Evolutionary conservation across 1,140 invertebrate genomes (phyloP), one percentile per base, ranked within the genome.

Genomic region (Sinonovacula constricta): DNA sequence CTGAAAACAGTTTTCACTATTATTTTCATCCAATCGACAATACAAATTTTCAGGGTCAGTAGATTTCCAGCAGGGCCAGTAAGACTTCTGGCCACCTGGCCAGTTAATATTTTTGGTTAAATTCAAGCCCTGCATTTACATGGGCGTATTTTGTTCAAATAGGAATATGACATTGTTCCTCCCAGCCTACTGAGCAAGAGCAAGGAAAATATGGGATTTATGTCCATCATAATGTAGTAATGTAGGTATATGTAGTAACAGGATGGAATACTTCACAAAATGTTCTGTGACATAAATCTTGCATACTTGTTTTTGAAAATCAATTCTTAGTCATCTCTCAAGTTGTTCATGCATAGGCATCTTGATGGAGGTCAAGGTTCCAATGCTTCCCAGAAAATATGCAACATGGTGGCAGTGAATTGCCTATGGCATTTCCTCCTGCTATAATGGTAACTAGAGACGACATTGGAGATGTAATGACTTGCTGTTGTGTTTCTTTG

Each of bases 201-300:
- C 67, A 7, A 80, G 36, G 15, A 22, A 67, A 34, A 69, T 59
- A 84, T 80, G 53, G 30, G 79, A 86, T 33, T 83, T 80, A 79
- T 91, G 91, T 82, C 91, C 92, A 79, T 92, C 91, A 53, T 90
- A 80, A 18, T 92, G 60, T 22, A 92, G 69, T n/a, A 91, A 83
- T 31, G 89, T 85, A 76, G 86, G 31, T 84, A 63, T 15, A 66
- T 53, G 30, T 53, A 45, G 28, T 18, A 56, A 22, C n/a, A n/a
- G n/a, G 45, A 36, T 33, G 0, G 39, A 26, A 65, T 74, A 33
- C 28, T 72, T 72, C 34, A 30, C 45, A 51, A 74, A 54, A 31
- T 74, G 71, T 33, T 74, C 54, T 31, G 51, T 63, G 2, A 74
- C 18, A 54, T 74, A 74, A 1, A 33, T 74, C n/a, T 63, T 15